Conservation (phyloP, 2,888 invertebrate genomes). For the Clistopyga incitator region DNA sequence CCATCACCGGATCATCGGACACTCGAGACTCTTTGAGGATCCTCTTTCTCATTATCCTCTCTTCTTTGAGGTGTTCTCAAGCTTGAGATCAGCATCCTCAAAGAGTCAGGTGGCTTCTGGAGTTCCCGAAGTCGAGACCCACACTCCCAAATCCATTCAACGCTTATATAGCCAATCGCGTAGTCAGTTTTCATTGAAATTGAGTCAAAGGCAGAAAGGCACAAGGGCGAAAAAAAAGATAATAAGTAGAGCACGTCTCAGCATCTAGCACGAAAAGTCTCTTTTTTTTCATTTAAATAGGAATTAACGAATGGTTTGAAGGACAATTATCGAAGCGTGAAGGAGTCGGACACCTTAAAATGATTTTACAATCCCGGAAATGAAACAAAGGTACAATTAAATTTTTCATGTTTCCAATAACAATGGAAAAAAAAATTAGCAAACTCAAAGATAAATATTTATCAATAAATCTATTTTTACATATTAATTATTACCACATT, state of each 20-base stretch:
- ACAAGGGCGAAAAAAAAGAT: not conserved
- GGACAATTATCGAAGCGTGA: constrained; percentile 47
- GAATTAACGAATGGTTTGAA: constrained; percentile 15
- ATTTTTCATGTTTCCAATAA: not conserved
- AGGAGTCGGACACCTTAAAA: constrained; percentile 9
- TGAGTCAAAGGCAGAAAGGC: not conserved
- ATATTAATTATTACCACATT: too few species aligned
- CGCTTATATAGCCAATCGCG: not conserved
- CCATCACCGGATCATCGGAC: constrained; percentile 54
- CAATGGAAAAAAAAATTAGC: not conserved
- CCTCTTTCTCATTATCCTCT: constrained; percentile 61
- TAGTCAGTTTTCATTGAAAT: constrained; percentile 5
- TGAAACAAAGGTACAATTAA: constrained; percentile 14
- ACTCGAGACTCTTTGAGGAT: constrained; percentile 57
- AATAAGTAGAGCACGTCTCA: constrained; percentile 18
- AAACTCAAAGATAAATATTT: not conserved
- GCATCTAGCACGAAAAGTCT: not conserved
- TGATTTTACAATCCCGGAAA: constrained; percentile 2
- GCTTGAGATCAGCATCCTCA: constrained; percentile 37
- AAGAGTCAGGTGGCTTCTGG: constrained; percentile 51
- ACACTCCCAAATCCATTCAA: not conserved
- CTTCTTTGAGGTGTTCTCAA: constrained; percentile 37
- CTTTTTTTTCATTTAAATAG: constrained; percentile 18
- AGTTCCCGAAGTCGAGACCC: constrained; percentile 27
- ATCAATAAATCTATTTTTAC: too few species aligned